Conservation (phyloP, 2,113 vertebrate genomes). For the Cavia aperea region DNA sequence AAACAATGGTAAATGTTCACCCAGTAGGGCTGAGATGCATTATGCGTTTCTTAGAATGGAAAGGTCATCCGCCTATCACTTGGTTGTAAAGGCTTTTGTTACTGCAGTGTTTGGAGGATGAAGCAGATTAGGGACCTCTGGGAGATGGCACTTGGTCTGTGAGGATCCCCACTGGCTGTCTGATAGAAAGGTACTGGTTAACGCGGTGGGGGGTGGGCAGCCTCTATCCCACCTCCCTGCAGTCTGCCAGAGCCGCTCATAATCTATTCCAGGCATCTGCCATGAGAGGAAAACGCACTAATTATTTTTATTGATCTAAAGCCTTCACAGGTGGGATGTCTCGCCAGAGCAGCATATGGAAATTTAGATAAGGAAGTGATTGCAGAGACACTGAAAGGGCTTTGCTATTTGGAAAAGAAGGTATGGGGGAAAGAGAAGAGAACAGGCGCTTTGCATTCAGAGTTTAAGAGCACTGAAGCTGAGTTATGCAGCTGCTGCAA, state of each 20-base stretch:
- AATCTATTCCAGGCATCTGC: slow-evolving; percentile 62
- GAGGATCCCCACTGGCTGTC: background rate
- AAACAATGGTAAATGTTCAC: background rate
- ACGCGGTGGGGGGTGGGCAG: slow-evolving; percentile 4
- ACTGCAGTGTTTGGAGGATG: background rate
- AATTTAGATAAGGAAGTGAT: slow-evolving; percentile 71
- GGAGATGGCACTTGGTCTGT: background rate
- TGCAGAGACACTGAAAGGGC: slow-evolving; percentile 52
- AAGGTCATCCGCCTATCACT: background rate
- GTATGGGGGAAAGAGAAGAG: background rate
- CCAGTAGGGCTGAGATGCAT: background rate
- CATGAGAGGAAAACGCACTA: slow-evolving; percentile 60
- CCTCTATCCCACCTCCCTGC: slow-evolving; percentile 47
- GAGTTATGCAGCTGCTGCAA: slow-evolving; percentile 77
- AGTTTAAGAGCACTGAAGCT: slow-evolving; percentile 75
- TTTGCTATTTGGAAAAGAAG: slow-evolving; percentile 57
- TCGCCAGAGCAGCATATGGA: slow-evolving; percentile 64
- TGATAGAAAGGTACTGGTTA: slow-evolving; percentile 31
- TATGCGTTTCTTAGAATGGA: background rate
- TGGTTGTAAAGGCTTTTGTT: background rate
- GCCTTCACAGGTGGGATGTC: slow-evolving; percentile 57
- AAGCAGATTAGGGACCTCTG: background rate
- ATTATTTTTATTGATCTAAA: slow-evolving; percentile 71
- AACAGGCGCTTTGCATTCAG: slow-evolving; percentile 59
- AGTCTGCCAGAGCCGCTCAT: slow-evolving; percentile 23